Percentiles rank a stretch among this genome's conserved stretches.
Conservation (phyloP, 2,797 vertebrate species). For the Sternotherus odoratus region DNA sequence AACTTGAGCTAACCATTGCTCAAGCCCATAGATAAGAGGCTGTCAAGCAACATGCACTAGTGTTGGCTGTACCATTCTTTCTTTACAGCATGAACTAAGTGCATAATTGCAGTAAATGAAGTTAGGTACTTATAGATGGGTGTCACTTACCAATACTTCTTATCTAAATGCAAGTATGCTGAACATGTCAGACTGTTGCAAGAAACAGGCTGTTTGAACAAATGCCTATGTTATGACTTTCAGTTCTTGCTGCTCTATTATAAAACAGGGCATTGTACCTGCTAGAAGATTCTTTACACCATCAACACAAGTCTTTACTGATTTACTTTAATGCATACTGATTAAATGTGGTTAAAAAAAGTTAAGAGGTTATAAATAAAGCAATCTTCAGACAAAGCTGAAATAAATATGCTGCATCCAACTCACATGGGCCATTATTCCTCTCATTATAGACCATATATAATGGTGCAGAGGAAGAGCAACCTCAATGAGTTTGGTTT, state of each 20-base stretch:
- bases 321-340: slow-evolving; percentile 2
- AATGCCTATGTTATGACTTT: background rate
- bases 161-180: background rate
- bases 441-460: background rate
- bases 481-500: background rate
- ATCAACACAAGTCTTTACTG: background rate
- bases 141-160: background rate
- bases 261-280: accelerated
- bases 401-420: background rate
- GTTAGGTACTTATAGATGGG: background rate
- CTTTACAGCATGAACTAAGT: background rate
- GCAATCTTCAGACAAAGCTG: background rate
- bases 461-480: background rate
- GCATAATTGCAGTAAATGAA: background rate
- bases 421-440: background rate
- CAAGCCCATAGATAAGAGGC: background rate
- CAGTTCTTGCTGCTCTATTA: background rate
- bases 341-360: background rate
- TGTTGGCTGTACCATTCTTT: background rate
- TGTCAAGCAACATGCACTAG: background rate
- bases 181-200: background rate
- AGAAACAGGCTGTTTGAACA: background rate
- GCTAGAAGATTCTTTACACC: background rate
- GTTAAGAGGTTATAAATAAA: background rate
- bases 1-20: background rate